These are phyloP conservation scores for Eleutherodactylus coqui DNA, from an alignment of 2,797 vertebrate genomes.

Conservation along the genomic window DNA sequence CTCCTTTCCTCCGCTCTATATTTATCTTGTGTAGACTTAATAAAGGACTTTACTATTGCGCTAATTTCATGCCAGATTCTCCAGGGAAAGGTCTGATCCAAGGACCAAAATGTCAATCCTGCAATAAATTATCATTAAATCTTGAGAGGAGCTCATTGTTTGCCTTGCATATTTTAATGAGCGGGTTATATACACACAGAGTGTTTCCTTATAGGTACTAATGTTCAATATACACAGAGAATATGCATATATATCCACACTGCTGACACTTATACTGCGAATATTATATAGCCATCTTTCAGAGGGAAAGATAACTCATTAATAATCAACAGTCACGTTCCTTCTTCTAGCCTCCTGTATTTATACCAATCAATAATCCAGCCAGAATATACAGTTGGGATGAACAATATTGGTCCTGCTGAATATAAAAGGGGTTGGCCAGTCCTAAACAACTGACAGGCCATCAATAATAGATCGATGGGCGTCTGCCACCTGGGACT, in stretches of 20 bases:
- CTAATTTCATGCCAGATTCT: background rate
- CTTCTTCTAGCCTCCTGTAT: too few relatives aligned
- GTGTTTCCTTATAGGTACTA: background rate
- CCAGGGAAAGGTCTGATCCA: background rate
- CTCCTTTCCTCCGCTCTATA: background rate
- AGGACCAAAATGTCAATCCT: slow-evolving; percentile 12
- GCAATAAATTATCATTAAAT: slow-evolving; percentile 17
- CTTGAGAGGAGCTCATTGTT: background rate
- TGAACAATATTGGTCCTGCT: too few relatives aligned
- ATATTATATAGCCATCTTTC: too few relatives aligned
- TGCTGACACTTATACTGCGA: background rate
- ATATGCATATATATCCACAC: background rate
- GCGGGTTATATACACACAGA: background rate
- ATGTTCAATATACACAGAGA: background rate
- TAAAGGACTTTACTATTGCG: background rate
- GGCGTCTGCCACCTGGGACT: too few relatives aligned
- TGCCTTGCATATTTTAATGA: background rate
- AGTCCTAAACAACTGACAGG: too few relatives aligned
- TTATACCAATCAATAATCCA: too few relatives aligned
- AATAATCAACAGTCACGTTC: too few relatives aligned
- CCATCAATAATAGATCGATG: too few relatives aligned
- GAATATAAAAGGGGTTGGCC: too few relatives aligned
- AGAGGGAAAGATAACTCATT: too few relatives aligned
- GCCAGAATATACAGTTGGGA: too few relatives aligned
- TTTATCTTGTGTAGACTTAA: background rate